phyloP scores from a whole-genome alignment of 2,797 vertebrate species.

The Eulemur rubriventer region DNA sequence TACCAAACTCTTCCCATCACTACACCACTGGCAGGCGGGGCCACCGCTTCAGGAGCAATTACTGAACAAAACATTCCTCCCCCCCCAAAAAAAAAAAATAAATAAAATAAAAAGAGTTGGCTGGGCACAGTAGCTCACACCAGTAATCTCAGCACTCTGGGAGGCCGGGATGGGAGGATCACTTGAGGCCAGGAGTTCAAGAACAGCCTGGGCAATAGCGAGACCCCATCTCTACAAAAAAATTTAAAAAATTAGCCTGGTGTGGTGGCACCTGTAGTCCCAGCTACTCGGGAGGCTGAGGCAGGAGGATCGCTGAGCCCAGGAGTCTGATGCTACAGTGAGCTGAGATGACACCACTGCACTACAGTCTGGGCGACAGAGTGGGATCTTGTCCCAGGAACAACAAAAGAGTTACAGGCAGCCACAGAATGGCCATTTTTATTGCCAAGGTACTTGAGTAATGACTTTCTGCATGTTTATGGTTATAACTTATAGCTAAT shows the following conservation, averaged over 20 bases:
- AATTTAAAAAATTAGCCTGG: neutral
- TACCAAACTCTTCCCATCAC: accelerated
- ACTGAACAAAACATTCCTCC: neutral
- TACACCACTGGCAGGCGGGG: neutral
- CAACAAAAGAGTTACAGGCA: neutral
- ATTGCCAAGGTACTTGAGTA: neutral
- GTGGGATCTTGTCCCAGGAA: neutral
- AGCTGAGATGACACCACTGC: neutral
- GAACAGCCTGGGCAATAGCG: neutral
- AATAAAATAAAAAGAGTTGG: neutral
- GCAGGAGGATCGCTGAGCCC: neutral
- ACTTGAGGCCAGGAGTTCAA: neutral
- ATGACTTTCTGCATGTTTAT: neutral
- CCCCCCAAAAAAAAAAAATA: neutral
- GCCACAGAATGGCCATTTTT: neutral
- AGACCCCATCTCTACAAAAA: neutral
- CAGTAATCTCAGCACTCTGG: neutral
- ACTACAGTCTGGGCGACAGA: neutral
- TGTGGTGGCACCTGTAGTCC: neutral
- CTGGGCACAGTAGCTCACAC: neutral
- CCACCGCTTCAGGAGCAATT: neutral
- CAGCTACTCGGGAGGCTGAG: neutral
- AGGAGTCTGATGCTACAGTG: neutral
- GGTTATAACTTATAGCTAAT: neutral
- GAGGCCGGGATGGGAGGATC: neutral